phyloP scores from a whole-genome alignment of 1,140 invertebrate species.

The Papilio xuthus region DNA sequence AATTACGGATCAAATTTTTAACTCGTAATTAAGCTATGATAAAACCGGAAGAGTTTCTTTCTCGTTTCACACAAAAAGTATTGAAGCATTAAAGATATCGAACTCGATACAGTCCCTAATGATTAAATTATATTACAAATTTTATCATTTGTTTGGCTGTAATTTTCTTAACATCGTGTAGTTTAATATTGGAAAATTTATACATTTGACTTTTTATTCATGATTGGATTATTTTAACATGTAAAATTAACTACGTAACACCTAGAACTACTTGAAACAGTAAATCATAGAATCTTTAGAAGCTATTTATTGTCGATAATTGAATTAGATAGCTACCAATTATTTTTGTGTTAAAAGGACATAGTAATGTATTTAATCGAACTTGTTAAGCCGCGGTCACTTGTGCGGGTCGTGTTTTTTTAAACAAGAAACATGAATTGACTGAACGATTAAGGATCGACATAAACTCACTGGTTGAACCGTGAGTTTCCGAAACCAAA shows the following conservation, averaged over 20 bases:
- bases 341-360: neutral
- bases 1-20: conserved; percentile 25
- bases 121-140: neutral
- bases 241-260: neutral
- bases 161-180: no score
- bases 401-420: neutral
- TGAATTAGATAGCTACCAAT: neutral
- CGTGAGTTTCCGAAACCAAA: no score
- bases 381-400: neutral
- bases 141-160: no score
- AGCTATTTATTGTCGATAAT: neutral
- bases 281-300: neutral
- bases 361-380: neutral
- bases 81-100: neutral
- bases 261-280: neutral
- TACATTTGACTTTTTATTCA: neutral
- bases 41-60: conserved; percentile 16
- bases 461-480: no score
- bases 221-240: neutral
- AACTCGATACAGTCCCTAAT: neutral
- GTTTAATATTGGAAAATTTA: neutral
- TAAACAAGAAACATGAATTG: neutral
- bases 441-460: no score
- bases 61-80: neutral
- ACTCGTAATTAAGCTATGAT: neutral